phyloP scores from a whole-genome alignment of 2,888 invertebrate genomes.

The Lycocerus yunnanus region DNA sequence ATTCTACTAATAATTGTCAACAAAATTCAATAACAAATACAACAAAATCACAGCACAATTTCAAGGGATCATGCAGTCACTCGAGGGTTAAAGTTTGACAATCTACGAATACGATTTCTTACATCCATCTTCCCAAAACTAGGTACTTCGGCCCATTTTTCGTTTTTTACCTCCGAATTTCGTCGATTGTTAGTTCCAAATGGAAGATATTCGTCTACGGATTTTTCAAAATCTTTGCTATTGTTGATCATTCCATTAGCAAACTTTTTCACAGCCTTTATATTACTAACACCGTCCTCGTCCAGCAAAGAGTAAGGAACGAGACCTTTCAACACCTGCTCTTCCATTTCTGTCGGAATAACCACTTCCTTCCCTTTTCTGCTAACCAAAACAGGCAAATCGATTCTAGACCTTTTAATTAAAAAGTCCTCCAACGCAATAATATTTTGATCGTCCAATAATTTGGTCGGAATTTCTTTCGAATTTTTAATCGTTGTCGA shows the following conservation, averaged over 20 bases:
- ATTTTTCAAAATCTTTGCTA: conserved; percentile 44
- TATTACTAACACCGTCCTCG: conserved; percentile 75
- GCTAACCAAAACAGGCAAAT: conserved; percentile 70
- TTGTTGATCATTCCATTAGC: conserved; percentile 55
- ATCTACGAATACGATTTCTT: conserved; percentile 36
- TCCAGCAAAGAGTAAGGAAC: conserved; percentile 77
- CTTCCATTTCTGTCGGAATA: conserved; percentile 75
- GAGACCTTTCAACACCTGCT: conserved; percentile 74
- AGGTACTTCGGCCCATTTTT: conserved; percentile 28
- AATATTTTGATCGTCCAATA: conserved; percentile 71
- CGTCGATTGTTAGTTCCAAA: conserved; percentile 26
- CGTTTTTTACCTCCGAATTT: conserved; percentile 37
- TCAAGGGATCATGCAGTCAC: conserved; percentile 34
- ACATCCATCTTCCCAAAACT: conserved; percentile 32
- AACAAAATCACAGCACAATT: conserved; percentile 15
- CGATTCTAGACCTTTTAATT: conserved; percentile 62
- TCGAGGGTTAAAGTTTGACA: conserved; percentile 33
- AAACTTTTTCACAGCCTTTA: conserved; percentile 77
- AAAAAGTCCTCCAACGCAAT: conserved; percentile 74
- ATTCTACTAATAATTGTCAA: conserved; percentile 9
- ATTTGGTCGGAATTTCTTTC: conserved; percentile 69
- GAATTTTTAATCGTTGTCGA: conserved; percentile 64
- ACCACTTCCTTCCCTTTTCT: conserved; percentile 77
- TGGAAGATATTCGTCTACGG: conserved; percentile 46
- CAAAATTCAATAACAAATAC: conserved; percentile 10